phyloP scores from a whole-genome alignment of 2,797 vertebrate species.

The Enteromius fasciolatus region DNA sequence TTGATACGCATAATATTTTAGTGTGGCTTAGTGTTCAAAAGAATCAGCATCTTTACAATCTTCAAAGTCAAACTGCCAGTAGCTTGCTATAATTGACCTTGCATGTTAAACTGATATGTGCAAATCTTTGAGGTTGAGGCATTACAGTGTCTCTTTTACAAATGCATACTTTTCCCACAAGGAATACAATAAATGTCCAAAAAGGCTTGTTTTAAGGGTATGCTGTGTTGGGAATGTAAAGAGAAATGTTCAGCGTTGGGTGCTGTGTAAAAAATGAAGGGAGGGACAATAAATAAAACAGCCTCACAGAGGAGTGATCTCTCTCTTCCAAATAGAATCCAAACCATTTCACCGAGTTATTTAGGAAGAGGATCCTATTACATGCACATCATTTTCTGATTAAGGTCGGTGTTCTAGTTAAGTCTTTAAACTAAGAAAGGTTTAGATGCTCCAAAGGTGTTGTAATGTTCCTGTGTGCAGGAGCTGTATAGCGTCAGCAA shows the following conservation, averaged over 20 bases:
- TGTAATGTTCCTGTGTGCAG: not conserved
- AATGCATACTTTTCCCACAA: not conserved
- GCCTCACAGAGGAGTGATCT: not conserved
- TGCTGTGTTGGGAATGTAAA: too few species aligned
- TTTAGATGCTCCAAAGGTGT: too few species aligned
- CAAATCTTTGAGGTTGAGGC: not conserved
- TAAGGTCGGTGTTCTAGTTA: not conserved
- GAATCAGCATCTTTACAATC: not conserved
- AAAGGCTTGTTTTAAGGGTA: not conserved
- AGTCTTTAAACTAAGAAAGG: not conserved
- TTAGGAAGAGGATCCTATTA: not conserved
- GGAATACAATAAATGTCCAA: not conserved
- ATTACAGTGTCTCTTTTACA: not conserved
- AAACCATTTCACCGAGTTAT: not conserved
- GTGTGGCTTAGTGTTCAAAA: not conserved
- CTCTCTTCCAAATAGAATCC: not conserved
- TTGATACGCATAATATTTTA: not conserved
- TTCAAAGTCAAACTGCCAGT: not conserved
- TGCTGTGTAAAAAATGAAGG: not conserved
- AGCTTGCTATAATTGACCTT: not conserved
- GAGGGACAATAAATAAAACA: not conserved
- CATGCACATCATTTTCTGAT: not conserved
- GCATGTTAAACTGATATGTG: not conserved
- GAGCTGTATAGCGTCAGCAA: too few species aligned
- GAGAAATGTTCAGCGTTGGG: not conserved